A percentile compares a stretch with the other conserved stretches of the same genome.
phyloP scores from a whole-genome alignment of 1,140 invertebrate species.

The Trachymyrmex septentrionalis region DNA sequence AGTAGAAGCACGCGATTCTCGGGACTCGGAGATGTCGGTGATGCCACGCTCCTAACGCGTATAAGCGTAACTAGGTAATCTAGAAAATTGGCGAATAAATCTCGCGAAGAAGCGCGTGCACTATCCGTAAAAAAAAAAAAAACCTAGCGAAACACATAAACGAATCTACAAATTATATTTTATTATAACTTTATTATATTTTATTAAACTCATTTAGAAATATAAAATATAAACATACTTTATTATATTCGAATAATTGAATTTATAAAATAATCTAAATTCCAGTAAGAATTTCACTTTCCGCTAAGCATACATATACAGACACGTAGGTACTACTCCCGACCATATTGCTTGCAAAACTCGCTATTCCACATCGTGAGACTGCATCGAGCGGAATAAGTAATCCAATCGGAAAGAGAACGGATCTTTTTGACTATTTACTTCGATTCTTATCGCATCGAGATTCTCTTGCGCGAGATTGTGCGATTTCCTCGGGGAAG shows the following conservation, averaged over 20 bases:
- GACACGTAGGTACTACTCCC: too few species aligned
- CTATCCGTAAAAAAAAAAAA: neutral
- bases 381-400: conserved; percentile 18
- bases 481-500: conserved; percentile 56
- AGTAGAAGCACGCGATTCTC: conserved; percentile 42
- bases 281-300: neutral
- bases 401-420: conserved; percentile 14
- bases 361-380: conserved; percentile 15
- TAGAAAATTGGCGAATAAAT: conserved; percentile 46
- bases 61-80: conserved; percentile 34
- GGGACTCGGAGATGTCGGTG: conserved; percentile 19
- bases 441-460: conserved; percentile 37
- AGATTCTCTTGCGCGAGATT: conserved; percentile 32
- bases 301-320: neutral
- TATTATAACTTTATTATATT: too few species aligned
- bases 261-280: neutral
- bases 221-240: neutral
- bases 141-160: neutral
- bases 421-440: conserved; percentile 53
- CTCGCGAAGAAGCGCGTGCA: neutral
- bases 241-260: neutral
- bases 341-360: conserved; percentile 2
- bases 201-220: neutral
- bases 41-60: conserved; percentile 15
- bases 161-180: neutral